Evolutionary conservation across 2,113 vertebrate genomes (phyloP), one percentile per base, ranked within the genome.

Genomic region (Panurus biarmicus): DNA sequence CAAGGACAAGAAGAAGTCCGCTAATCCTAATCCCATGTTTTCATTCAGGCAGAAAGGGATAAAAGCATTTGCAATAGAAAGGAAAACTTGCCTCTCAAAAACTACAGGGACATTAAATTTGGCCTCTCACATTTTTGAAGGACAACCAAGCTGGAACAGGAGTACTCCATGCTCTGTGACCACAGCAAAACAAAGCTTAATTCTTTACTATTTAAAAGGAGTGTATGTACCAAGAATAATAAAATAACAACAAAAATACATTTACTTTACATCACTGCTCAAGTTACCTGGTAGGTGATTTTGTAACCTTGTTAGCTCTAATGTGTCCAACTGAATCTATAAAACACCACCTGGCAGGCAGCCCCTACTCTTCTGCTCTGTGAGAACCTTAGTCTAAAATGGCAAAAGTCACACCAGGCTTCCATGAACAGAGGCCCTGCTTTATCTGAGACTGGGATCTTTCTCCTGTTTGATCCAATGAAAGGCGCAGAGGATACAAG

Each of bases 271-370:
- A 23, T 17, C 35, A 42, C 75, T 50, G 29, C 64, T 58, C 15
- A 14, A n/a, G 24, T n/a, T 25, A 19, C 58, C 25, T 12, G n/a
- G n/a, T 11, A 47, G 44, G 16, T 44, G 36, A 71, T 51, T 89
- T 65, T 5, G 1, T 23, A 79, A 75, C 10, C 11, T n/a, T 4
- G 0, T 5, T 7, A 53, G 26, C 23, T 33, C 44, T 36, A 58
- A 45, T 7, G 14, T 3, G 16, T 22, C 54, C 67, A 69, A 11
- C 16, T 48, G 21, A 13, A 40, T 36, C 44, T 53, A 45, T 12
- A 23, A 75, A n/a, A 6, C 18, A 40, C 4, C 11, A 40, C 3
- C 47, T 14, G 23, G 44, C 47, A 78, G 26, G 24, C 54, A 72
- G 40, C 29, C 16, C 33, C 45, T 28, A 3, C 10, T n/a, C 14